phyloP scores from a whole-genome alignment of 2,888 invertebrate species.

The Eupithecia centaureata region DNA sequence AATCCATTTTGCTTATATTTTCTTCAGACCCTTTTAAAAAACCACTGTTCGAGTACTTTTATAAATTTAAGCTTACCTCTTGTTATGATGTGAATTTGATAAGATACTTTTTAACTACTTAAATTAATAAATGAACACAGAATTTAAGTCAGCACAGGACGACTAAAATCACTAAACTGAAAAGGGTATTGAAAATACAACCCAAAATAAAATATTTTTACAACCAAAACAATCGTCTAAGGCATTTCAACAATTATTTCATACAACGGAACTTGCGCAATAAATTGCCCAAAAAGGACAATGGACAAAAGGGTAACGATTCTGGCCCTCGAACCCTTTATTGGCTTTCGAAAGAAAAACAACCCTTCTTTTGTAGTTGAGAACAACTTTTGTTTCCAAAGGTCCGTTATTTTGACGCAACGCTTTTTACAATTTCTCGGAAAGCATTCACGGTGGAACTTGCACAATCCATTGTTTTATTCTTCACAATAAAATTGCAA shows the following conservation, averaged over 20 bases:
- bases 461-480: conserved; percentile 45
- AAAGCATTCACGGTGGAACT: conserved; percentile 52
- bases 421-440: conserved; percentile 60
- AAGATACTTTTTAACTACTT: not conserved
- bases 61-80: not conserved
- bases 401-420: conserved; percentile 75
- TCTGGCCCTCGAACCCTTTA: conserved; percentile 73
- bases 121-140: not conserved
- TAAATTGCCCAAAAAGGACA: conserved; percentile 62
- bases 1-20: not conserved
- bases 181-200: conserved; percentile 8
- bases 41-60: not conserved
- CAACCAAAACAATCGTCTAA: conserved; percentile 21
- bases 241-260: conserved; percentile 45
- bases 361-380: conserved; percentile 76
- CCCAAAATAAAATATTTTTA: conserved; percentile 9
- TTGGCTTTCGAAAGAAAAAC: conserved; percentile 70
- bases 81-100: not conserved
- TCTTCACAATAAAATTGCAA: conserved; percentile 28
- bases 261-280: conserved; percentile 70
- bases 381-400: conserved; percentile 64
- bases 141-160: conserved; percentile 15
- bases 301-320: conserved; percentile 75
- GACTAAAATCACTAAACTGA: conserved; percentile 18
- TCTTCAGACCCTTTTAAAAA: not conserved